Evolutionary conservation across 2,888 invertebrate genomes (phyloP).

Genomic region (Sphinx pinastri): DNA sequence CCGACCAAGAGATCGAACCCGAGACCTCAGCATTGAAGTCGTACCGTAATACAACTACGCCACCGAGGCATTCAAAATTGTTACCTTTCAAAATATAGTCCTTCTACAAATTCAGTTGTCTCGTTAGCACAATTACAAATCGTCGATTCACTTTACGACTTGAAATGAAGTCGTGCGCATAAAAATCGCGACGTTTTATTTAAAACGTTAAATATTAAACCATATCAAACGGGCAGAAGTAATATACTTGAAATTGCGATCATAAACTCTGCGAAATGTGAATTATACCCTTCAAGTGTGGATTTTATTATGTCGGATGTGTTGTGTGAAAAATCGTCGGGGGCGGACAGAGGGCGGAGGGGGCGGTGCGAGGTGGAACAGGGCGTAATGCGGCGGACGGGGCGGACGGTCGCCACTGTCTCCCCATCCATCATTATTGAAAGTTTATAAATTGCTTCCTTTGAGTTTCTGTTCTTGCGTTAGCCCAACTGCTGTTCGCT

Average conservation of each 20-base stretch:
- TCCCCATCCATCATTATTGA: constrained; percentile 75
- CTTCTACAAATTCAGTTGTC: constrained; percentile 15
- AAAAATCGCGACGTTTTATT: constrained; percentile 71
- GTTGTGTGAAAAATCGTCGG: constrained; percentile 66
- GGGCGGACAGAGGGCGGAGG: constrained; percentile 37
- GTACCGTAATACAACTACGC: no score
- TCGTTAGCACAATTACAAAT: constrained; percentile 30
- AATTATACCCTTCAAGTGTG: constrained; percentile 75
- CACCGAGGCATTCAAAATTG: no score
- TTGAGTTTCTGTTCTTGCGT: constrained; percentile 52
- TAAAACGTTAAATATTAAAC: constrained; percentile 78
- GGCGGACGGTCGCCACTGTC: constrained; percentile 38
- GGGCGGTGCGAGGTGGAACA: constrained; percentile 38
- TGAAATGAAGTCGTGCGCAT: constrained; percentile 55
- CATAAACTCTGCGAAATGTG: constrained; percentile 73
- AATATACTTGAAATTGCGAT: constrained; percentile 75
- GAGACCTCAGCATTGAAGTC: no score
- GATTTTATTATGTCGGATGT: constrained; percentile 71
- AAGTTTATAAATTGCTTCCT: constrained; percentile 79
- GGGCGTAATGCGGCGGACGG: constrained; percentile 35
- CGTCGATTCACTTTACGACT: constrained; percentile 36
- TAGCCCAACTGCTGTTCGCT: constrained; percentile 22
- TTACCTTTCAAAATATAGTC: constrained; percentile 17
- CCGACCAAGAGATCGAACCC: no score
- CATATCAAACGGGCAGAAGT: constrained; percentile 66